Percentiles rank a stretch among this genome's conserved stretches.
Evolutionary conservation across 2,797 vertebrate genomes (phyloP).

Genomic region (Ibycter americanus): DNA sequence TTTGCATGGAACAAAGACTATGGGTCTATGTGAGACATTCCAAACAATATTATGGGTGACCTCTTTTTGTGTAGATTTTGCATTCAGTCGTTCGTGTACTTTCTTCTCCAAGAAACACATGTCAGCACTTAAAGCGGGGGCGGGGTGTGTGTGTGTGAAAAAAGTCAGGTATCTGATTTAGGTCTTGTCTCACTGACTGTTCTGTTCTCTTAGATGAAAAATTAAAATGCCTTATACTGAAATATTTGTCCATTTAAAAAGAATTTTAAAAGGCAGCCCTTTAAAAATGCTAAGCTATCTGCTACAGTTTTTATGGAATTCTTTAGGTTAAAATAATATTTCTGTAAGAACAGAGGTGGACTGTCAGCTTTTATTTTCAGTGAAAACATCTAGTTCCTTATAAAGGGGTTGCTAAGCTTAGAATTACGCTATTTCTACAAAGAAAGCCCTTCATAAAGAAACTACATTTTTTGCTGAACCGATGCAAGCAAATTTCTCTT

Average conservation of each 20-base stretch:
- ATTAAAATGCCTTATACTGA: not conserved
- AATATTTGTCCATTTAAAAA: not conserved
- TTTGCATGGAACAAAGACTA: not conserved
- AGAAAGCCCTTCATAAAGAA: constrained; percentile 37
- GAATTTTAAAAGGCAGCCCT: not conserved
- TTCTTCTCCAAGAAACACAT: not conserved
- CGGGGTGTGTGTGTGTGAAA: too few relatives aligned
- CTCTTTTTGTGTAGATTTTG: constrained; percentile 10
- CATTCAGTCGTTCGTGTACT: not conserved
- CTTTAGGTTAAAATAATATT: constrained; percentile 58
- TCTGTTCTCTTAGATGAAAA: not conserved
- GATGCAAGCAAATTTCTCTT: constrained; percentile 10
- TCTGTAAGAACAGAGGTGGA: constrained; percentile 44
- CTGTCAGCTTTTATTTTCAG: constrained; percentile 65
- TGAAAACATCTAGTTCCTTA: constrained; percentile 53
- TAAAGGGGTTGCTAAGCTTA: constrained; percentile 17
- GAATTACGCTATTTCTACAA: not conserved
- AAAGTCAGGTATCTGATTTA: not conserved
- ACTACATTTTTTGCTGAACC: not conserved
- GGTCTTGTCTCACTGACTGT: not conserved
- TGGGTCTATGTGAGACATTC: not conserved
- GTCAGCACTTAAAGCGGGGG: not conserved
- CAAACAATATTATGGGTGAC: not conserved
- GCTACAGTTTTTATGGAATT: constrained; percentile 13
- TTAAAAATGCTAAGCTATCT: not conserved